These are phyloP conservation scores for Sesamia inferens DNA, from an alignment of 2,888 invertebrate species.

Conservation along the genomic window DNA sequence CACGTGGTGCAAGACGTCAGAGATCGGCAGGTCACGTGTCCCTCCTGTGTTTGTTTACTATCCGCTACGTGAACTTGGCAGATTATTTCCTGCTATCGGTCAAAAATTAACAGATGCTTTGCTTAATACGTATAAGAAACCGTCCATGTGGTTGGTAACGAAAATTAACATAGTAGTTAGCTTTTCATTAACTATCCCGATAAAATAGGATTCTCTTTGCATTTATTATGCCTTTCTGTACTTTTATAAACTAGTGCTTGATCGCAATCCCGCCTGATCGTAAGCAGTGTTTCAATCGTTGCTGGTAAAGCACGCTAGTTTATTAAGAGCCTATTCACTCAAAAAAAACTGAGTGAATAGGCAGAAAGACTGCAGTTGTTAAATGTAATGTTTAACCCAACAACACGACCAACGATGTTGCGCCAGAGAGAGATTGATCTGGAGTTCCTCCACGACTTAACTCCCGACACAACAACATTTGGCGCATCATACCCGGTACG, in stretches of 20 bases:
- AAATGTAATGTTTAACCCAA: no score
- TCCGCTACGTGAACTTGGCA: constrained; percentile 69
- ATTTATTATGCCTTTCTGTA: neutral
- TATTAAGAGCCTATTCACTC: no score
- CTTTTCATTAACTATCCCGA: neutral
- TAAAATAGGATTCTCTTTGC: constrained; percentile 1
- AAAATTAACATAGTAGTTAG: neutral
- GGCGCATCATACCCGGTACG: no score
- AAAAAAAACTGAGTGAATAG: no score
- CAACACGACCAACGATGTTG: no score
- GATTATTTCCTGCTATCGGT: constrained; percentile 66
- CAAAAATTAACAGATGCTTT: constrained; percentile 36
- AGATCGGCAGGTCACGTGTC: constrained; percentile 71
- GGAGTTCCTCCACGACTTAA: no score
- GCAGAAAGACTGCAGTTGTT: no score
- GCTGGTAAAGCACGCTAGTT: no score
- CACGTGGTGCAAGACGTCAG: constrained; percentile 72
- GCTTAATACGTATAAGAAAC: constrained; percentile 1
- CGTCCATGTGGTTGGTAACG: neutral
- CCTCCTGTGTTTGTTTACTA: constrained; percentile 73
- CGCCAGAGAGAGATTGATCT: no score
- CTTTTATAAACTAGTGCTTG: neutral
- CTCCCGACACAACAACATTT: no score
- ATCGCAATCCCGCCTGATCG: no score
- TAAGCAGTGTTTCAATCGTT: no score